Evolutionary conservation across 2,113 vertebrate genomes (phyloP), one percentile per base, ranked within the genome.

Genomic region (Oryctolagus cuniculus): DNA sequence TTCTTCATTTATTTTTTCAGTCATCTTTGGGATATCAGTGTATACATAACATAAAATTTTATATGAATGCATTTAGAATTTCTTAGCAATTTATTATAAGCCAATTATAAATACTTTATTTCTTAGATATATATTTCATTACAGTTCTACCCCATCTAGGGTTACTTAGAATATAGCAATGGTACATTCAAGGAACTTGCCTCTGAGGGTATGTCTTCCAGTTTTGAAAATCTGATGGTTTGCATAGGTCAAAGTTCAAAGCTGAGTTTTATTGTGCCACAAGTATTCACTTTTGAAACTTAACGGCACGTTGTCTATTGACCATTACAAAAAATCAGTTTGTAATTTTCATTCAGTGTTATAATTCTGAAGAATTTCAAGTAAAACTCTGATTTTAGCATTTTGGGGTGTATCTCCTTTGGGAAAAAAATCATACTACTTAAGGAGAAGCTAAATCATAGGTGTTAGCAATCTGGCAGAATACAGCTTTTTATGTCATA

Each of bases 101-200:
- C 95, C 95, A 97, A 63, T 98, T 98, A 98, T 98, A 98, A 98
- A 98, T 97, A 98, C 97, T 89, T 98, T 73, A 63, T 96, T 90
- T 97, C 85, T 97, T 97, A 97, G 95, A 96, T 97, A 97, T 95
- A 95, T 97, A 97, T 95, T 97, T 97, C 34, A n/a, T 97, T 96
- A 97, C 95, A 96, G 97, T 97, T 96, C 95, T 98, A 95, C 94
- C 94, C 1, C 95, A 95, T 93, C 97, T 98, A 97, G 93, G 88
- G 91, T 96, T 98, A 97, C 92, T 96, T 95, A 97, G 94, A 95
- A 96, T 97, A 91, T 96, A 97, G 88, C 95, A 97, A 91, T 84
- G 91, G 84, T 95, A 95, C 83, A 51, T 93, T 90, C 25, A 51
- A 96, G 86, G 88, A 97, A 89, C 44, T 85, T 0, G 0, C 78